A percentile compares a stretch with the other conserved stretches of the same genome.
Evolutionary conservation across 2,797 vertebrate species (phyloP).

Genomic region (Phoeniculus purpureus): DNA sequence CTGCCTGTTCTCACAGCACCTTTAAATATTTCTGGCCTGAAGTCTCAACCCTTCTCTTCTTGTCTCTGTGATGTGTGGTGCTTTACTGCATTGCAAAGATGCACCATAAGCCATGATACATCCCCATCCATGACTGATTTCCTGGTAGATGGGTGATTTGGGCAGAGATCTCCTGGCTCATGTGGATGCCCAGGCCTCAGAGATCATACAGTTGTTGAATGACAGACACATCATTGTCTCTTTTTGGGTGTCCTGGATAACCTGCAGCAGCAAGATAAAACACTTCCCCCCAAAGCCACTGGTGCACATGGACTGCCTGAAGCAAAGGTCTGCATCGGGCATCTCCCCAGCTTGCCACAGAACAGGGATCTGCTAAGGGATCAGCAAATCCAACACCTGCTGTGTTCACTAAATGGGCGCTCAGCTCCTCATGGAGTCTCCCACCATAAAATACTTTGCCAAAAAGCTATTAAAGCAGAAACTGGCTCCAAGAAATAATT

Average conservation of each 20-base stretch:
- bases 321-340: too few species aligned
- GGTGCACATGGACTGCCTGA: too few species aligned
- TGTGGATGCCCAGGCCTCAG: too few species aligned
- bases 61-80: not conserved
- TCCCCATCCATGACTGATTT: not conserved
- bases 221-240: too few species aligned
- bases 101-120: not conserved
- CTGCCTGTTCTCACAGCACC: not conserved
- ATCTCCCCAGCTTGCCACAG: conserved; percentile 66
- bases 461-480: not conserved
- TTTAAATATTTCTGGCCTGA: not conserved
- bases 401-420: too few species aligned
- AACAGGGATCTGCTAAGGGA: conserved; percentile 76
- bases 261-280: conserved; percentile 70
- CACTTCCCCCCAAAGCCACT: conserved; percentile 20
- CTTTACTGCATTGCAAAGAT: not conserved
- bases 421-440: not conserved
- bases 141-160: too few species aligned
- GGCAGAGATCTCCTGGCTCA: too few species aligned
- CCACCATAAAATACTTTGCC: not conserved
- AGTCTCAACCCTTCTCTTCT: not conserved
- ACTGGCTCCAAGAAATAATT: not conserved
- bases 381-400: not conserved
- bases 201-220: too few species aligned
- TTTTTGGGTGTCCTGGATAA: conserved; percentile 64